These are phyloP conservation scores for Patagioenas fasciata DNA, from an alignment of 2,113 vertebrate genomes.

Conservation along the genomic window DNA sequence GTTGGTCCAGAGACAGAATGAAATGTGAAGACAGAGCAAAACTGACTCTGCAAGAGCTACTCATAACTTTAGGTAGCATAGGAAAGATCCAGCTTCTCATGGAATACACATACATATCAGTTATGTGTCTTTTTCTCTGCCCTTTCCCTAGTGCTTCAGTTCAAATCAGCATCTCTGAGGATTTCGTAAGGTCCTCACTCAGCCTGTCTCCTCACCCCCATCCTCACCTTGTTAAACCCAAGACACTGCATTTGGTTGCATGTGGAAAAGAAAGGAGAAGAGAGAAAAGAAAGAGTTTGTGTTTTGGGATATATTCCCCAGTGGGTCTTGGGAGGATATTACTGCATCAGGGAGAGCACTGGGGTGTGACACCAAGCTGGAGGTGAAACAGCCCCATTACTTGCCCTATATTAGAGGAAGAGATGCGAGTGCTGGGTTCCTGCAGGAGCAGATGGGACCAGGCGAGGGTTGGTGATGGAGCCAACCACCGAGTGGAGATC, in stretches of 20 bases:
- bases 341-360: background rate
- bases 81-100: background rate
- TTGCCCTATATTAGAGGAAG: background rate
- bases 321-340: background rate
- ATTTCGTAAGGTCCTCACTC: background rate
- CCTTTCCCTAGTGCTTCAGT: background rate
- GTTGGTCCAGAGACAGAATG: background rate
- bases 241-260: background rate
- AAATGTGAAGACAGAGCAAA: background rate
- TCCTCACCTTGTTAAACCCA: background rate
- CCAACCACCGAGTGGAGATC: background rate
- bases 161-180: background rate
- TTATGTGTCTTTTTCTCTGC: background rate
- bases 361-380: background rate
- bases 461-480: background rate
- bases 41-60: background rate
- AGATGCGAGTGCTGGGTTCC: fast-evolving
- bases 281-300: background rate
- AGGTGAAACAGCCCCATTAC: background rate
- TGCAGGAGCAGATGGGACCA: background rate
- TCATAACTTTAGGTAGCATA: background rate
- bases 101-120: fast-evolving
- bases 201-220: background rate
- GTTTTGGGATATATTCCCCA: background rate
- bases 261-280: background rate